These are phyloP conservation scores for Vultur gryphus DNA, from an alignment of 2,797 vertebrate genomes.

Conservation along the genomic window DNA sequence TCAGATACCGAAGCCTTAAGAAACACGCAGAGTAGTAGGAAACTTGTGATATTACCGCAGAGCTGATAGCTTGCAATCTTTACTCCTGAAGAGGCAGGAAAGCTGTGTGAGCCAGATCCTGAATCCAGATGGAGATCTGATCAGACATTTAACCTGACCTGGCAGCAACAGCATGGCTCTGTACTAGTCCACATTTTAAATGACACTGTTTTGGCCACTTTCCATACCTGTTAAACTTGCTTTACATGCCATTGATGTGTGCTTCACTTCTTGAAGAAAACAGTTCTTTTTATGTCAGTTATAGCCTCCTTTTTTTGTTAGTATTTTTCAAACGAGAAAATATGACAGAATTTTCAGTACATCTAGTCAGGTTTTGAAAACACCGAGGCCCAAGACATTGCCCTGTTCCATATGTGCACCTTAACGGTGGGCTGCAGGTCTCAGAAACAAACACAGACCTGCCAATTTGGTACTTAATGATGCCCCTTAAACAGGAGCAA, in stretches of 20 bases:
- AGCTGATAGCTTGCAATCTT: neutral
- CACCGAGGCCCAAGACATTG: neutral
- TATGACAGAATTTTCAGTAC: neutral
- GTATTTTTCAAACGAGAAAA: neutral
- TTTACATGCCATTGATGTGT: neutral
- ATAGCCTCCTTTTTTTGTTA: neutral
- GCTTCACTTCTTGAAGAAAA: neutral
- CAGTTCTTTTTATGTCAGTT: neutral
- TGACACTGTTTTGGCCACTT: neutral
- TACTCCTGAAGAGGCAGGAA: neutral
- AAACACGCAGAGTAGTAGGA: fast-evolving
- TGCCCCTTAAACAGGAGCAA: neutral
- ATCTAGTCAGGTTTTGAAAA: neutral
- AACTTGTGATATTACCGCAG: neutral
- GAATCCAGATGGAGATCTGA: neutral
- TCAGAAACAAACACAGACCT: neutral
- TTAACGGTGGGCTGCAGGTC: neutral
- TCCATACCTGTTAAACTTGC: neutral
- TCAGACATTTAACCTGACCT: neutral
- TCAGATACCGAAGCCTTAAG: neutral
- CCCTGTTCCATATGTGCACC: neutral
- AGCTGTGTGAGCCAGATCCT: neutral
- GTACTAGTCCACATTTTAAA: neutral
- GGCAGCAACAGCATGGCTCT: neutral
- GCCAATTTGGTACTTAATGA: neutral